These are phyloP conservation scores for Agapetus fuscipes DNA, from an alignment of 2,888 invertebrate species.

Conservation along the genomic window DNA sequence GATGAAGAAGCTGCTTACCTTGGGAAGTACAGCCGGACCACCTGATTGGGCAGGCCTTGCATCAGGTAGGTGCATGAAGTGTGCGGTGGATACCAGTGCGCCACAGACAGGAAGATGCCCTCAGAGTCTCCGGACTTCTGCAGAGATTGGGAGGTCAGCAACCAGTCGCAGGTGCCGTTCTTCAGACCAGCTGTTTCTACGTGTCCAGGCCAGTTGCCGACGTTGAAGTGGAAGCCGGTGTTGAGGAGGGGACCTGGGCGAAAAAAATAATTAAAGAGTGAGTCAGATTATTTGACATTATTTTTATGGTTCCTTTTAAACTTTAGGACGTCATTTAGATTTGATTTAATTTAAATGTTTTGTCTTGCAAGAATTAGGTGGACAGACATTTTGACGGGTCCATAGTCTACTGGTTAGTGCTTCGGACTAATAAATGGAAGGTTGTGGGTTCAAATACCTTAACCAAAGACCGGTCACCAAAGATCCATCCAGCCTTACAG, in stretches of 20 bases:
- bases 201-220: conserved; percentile 89
- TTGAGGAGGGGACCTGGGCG: conserved; percentile 71
- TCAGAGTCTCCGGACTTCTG: conserved; percentile 71
- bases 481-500: no score
- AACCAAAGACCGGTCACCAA: no score
- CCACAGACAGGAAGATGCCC: conserved; percentile 83
- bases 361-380: no score
- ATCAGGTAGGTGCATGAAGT: conserved; percentile 87
- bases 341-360: no score
- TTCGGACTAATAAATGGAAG: no score
- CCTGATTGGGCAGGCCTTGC: conserved; percentile 76
- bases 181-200: conserved; percentile 81
- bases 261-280: conserved; percentile 1
- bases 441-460: no score
- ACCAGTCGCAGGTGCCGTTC: conserved; percentile 83
- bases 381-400: no score
- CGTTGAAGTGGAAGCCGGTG: conserved; percentile 91
- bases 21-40: conserved; percentile 82
- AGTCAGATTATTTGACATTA: no score
- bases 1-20: conserved; percentile 44
- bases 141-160: conserved; percentile 72
- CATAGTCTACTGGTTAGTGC: no score
- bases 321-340: no score
- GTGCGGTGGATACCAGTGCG: conserved; percentile 91
- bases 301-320: no score